These are phyloP conservation scores for Stenopsyche tienmushanensis DNA, from an alignment of 1,140 invertebrate species.

Conservation along the genomic window DNA sequence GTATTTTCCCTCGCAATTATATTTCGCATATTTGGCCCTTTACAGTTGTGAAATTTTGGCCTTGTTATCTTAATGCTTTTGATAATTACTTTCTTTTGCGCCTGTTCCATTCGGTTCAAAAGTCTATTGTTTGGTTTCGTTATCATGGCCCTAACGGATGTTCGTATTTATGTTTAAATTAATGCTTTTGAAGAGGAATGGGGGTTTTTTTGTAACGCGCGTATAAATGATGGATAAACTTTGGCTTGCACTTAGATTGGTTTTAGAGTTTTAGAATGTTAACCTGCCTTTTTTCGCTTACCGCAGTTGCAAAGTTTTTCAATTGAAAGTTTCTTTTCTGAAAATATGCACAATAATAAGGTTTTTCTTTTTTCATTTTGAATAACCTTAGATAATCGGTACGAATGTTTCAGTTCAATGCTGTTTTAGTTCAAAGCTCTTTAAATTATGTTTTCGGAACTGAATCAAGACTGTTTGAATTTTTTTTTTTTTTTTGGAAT, in stretches of 20 bases:
- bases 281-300: conserved; percentile 29
- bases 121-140: background rate
- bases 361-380: conserved; percentile 2
- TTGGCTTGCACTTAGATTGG: background rate
- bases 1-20: background rate
- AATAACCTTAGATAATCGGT: too few relatives aligned
- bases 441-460: too few relatives aligned
- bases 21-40: background rate
- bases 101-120: background rate
- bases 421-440: too few relatives aligned
- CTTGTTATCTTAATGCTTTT: background rate
- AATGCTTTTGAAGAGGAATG: too few relatives aligned
- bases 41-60: background rate
- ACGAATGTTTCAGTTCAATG: too few relatives aligned
- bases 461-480: too few relatives aligned
- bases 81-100: background rate
- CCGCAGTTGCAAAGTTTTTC: conserved; percentile 33
- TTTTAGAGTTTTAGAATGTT: conserved; percentile 20
- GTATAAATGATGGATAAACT: too few relatives aligned
- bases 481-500: too few relatives aligned
- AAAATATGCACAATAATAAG: conserved; percentile 14
- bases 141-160: background rate
- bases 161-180: too few relatives aligned
- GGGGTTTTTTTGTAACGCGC: too few relatives aligned
- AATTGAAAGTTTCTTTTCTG: conserved; percentile 32